phyloP scores from a whole-genome alignment of 2,113 vertebrate species.

The Erinaceus europaeus region DNA sequence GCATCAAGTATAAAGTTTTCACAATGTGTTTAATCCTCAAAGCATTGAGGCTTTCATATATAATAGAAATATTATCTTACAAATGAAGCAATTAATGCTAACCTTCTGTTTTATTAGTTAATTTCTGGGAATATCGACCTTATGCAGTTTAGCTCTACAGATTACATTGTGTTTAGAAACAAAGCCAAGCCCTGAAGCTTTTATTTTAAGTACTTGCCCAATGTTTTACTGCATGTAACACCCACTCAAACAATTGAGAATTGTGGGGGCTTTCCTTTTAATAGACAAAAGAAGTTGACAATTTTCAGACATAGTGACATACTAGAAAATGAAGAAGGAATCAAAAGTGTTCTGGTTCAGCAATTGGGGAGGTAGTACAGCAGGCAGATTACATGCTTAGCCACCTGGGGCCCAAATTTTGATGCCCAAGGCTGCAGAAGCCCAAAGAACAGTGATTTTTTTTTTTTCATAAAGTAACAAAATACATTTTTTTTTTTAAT shows the following conservation, averaged over 20 bases:
- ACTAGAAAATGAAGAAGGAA: background rate
- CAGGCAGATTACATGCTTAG: too few species aligned
- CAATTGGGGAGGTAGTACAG: too few species aligned
- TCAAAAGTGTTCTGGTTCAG: background rate
- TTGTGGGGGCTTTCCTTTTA: background rate
- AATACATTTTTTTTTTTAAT: too few species aligned
- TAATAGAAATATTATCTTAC: conserved; percentile 6
- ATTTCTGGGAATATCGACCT: background rate
- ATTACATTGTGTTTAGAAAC: conserved; percentile 39
- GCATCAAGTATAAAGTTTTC: background rate
- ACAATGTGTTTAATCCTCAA: background rate
- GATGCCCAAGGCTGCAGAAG: too few species aligned
- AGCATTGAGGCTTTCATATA: background rate
- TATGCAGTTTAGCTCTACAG: background rate
- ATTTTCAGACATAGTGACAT: conserved; percentile 25
- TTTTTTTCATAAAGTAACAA: too few species aligned
- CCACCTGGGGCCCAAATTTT: too few species aligned
- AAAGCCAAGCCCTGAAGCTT: conserved; percentile 23
- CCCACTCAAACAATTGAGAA: conserved; percentile 42
- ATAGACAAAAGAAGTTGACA: background rate
- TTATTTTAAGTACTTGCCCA: conserved; percentile 44
- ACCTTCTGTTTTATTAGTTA: conserved; percentile 17
- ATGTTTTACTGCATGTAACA: conserved; percentile 42
- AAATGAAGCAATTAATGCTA: conserved; percentile 22
- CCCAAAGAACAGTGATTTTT: too few species aligned